Percentiles rank a stretch among this genome's conserved stretches.
Conservation (phyloP, 2,797 vertebrate genomes). For the Streptopelia turtur region DNA sequence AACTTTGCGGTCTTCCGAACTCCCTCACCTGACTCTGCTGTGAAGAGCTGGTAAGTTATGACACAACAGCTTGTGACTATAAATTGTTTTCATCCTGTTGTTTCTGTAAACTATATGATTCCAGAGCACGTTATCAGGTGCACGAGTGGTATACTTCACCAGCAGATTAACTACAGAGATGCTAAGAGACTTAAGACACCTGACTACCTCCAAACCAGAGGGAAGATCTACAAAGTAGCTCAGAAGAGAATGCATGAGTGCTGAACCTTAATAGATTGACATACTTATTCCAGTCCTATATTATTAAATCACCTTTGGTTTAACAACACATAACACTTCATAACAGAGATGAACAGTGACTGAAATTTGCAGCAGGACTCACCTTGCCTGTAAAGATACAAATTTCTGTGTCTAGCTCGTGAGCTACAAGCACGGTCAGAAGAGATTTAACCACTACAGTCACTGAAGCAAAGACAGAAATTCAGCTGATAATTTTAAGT, state of each 20-base stretch:
- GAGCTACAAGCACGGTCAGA: neutral
- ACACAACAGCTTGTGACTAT: neutral
- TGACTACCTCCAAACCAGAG: neutral
- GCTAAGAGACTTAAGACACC: neutral
- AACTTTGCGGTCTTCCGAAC: neutral
- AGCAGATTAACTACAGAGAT: neutral
- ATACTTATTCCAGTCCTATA: neutral
- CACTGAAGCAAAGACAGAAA: neutral
- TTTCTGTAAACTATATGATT: neutral
- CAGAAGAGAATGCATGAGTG: neutral
- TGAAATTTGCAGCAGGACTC: neutral
- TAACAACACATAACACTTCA: neutral
- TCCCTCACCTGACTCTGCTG: neutral
- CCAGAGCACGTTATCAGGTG: neutral
- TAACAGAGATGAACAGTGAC: neutral
- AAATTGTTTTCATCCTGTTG: conserved; percentile 16
- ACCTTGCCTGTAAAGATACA: neutral
- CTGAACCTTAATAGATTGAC: neutral
- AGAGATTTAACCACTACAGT: neutral
- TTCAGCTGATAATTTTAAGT: neutral
- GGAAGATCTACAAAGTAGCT: neutral
- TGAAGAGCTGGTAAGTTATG: neutral
- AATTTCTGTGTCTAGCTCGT: neutral
- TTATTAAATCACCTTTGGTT: neutral
- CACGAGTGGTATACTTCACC: neutral